A percentile compares a stretch with the other conserved stretches of the same genome.
Evolutionary conservation across 2,888 invertebrate species (phyloP).

Genomic region (Tetragonisca angustula): DNA sequence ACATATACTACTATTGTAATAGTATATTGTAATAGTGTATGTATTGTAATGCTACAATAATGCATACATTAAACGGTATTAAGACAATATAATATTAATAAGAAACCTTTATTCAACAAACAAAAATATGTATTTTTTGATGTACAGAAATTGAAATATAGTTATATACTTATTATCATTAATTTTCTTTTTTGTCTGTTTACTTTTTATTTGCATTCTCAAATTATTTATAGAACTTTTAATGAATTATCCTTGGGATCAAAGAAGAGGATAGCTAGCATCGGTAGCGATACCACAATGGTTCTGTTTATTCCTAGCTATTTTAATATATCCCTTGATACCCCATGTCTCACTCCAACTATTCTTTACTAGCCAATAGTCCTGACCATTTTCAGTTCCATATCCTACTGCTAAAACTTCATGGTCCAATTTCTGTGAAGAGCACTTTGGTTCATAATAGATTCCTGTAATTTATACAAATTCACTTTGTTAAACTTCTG

Average conservation of each 20-base stretch:
- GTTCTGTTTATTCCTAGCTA: conserved; percentile 93
- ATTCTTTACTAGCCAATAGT: conserved; percentile 96
- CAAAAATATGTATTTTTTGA: conserved; percentile 8
- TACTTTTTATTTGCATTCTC: not conserved
- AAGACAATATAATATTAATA: not conserved
- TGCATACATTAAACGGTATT: not conserved
- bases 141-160: conserved; percentile 9
- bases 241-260: conserved; percentile 12
- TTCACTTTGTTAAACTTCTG: not conserved
- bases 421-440: conserved; percentile 90
- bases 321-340: conserved; percentile 93
- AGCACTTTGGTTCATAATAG: conserved; percentile 92
- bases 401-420: conserved; percentile 94
- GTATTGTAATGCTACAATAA: not conserved
- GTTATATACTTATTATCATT: not conserved
- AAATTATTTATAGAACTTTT: conserved; percentile 8
- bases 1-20: too few relatives aligned
- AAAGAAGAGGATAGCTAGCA: conserved; percentile 93
- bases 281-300: conserved; percentile 94
- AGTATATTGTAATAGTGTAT: not conserved
- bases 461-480: conserved; percentile 84
- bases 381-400: conserved; percentile 88
- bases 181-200: not conserved
- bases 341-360: conserved; percentile 94
- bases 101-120: not conserved